Percentiles rank a stretch among this genome's conserved stretches.
These are phyloP conservation scores for Pseudopodoces humilis DNA, from an alignment of 2,113 vertebrate species.

Conservation along the genomic window DNA sequence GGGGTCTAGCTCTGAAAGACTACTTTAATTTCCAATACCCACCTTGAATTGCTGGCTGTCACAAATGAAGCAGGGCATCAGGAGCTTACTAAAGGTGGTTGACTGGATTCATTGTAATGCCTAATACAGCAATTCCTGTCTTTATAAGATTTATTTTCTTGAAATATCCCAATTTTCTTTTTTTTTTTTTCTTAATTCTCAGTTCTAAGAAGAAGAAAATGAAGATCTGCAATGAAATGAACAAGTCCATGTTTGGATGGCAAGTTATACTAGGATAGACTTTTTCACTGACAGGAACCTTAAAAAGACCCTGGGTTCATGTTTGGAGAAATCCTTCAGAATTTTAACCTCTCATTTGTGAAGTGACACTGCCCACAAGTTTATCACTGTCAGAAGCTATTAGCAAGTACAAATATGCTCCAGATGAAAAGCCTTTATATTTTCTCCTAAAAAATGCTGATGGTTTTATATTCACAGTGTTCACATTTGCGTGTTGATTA, in stretches of 20 bases:
- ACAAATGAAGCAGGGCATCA: background rate
- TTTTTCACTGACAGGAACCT: background rate
- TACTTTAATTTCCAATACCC: background rate
- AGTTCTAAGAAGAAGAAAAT: background rate
- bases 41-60: background rate
- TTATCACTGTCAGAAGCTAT: background rate
- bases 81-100: background rate
- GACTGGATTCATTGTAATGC: background rate
- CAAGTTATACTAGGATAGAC: background rate
- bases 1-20: background rate
- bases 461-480: background rate
- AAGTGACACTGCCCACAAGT: background rate
- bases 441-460: background rate
- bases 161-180: background rate
- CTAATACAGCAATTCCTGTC: background rate
- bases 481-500: constrained; percentile 41
- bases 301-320: background rate
- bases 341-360: constrained; percentile 46
- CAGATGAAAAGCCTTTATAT: background rate
- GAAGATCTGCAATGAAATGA: background rate
- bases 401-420: background rate
- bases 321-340: constrained; percentile 21
- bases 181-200: background rate
- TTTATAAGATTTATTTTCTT: background rate
- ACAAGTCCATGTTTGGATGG: background rate